Evolutionary conservation across 2,888 invertebrate species (phyloP).

Genomic region (Thelaira solivaga): DNA sequence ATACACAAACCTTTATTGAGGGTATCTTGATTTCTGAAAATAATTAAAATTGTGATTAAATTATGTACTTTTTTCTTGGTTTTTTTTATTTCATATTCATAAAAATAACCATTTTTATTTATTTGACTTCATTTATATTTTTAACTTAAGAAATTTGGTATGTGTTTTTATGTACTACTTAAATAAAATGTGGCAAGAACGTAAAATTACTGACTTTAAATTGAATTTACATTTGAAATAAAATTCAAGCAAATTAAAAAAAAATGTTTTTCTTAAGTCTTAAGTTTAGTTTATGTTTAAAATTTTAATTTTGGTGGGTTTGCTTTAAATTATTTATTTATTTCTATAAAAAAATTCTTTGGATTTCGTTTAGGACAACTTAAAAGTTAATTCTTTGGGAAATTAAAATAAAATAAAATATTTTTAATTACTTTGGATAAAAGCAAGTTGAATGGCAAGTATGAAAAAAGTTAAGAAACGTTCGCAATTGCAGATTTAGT

Average conservation of each 20-base stretch:
- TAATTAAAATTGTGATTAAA: slow-evolving; percentile 37
- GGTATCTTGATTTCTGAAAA: slow-evolving; percentile 42
- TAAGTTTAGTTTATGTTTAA: no score
- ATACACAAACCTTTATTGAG: slow-evolving; percentile 22
- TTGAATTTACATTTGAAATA: not conserved
- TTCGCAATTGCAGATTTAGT: not conserved
- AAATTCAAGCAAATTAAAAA: no score
- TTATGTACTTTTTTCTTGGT: slow-evolving; percentile 18
- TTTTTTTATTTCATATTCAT: slow-evolving; percentile 3
- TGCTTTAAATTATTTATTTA: not conserved
- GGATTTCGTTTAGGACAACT: slow-evolving; percentile 54
- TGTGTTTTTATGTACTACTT: not conserved
- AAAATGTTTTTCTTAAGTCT: no score
- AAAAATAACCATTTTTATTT: slow-evolving; percentile 19
- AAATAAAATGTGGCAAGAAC: slow-evolving; percentile 45
- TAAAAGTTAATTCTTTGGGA: slow-evolving; percentile 52
- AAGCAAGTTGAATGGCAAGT: slow-evolving; percentile 53
- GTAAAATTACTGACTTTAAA: not conserved
- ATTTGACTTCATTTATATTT: not conserved
- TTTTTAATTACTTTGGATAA: slow-evolving; percentile 14
- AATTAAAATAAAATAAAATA: slow-evolving; percentile 15
- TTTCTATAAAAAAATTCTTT: slow-evolving; percentile 51
- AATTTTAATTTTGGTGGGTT: slow-evolving; percentile 11
- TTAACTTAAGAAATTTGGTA: slow-evolving; percentile 17
- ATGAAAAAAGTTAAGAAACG: not conserved